These are phyloP conservation scores for Drosophila leontia DNA, from an alignment of 1,140 invertebrate species.

Conservation along the genomic window DNA sequence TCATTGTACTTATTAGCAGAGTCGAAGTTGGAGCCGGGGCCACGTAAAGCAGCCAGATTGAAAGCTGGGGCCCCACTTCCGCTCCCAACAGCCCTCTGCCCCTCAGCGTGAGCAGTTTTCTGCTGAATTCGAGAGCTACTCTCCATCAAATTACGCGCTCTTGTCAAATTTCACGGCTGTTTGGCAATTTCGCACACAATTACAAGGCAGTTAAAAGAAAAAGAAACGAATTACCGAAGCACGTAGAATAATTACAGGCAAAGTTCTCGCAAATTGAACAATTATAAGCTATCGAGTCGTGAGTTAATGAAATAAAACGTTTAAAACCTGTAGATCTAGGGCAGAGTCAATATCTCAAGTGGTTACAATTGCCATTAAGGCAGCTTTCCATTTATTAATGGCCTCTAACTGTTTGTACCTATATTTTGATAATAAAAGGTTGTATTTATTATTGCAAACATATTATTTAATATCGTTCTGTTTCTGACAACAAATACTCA, in stretches of 20 bases:
- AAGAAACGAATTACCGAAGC: background rate
- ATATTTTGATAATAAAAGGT: background rate
- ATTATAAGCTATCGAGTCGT: conserved; percentile 5
- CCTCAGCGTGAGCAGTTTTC: background rate
- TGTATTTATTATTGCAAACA: background rate
- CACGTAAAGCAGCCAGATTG: conserved; percentile 34
- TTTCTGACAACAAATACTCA: background rate
- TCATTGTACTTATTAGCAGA: conserved; percentile 74
- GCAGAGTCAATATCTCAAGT: background rate
- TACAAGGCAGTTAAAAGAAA: conserved; percentile 14
- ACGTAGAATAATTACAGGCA: conserved; percentile 23
- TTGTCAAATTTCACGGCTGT: conserved; percentile 48
- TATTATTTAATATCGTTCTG: background rate
- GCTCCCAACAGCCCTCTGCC: background rate
- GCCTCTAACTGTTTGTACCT: background rate
- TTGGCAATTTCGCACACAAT: conserved; percentile 48
- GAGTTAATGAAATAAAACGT: conserved; percentile 4
- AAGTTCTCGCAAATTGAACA: conserved; percentile 20
- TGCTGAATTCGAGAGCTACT: conserved; percentile 14
- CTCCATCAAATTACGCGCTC: conserved; percentile 37
- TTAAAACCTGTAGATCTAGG: background rate
- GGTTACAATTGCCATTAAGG: background rate
- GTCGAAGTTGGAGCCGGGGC: conserved; percentile 19
- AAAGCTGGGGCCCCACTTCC: conserved; percentile 22
- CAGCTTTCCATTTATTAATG: background rate